These are phyloP conservation scores for Galendromus occidentalis DNA, from an alignment of 1,140 invertebrate species.

Conservation along the genomic window DNA sequence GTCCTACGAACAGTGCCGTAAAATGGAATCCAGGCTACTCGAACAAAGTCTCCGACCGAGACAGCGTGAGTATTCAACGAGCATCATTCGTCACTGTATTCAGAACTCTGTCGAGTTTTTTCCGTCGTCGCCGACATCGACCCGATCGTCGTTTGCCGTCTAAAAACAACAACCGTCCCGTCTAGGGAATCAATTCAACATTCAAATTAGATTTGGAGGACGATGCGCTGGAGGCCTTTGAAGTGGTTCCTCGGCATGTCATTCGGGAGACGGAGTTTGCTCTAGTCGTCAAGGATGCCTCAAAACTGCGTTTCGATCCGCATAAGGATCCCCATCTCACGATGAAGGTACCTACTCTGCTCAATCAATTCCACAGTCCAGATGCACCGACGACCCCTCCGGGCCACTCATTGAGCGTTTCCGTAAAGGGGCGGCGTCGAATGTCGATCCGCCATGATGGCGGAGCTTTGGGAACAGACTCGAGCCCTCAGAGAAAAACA, in stretches of 20 bases:
- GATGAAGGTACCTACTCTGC: not conserved
- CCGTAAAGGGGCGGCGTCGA: not conserved
- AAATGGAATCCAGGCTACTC: not conserved
- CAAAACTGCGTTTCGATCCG: constrained; percentile 5
- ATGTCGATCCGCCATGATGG: not conserved
- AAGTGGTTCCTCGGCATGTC: not conserved
- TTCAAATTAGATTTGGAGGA: constrained; percentile 1
- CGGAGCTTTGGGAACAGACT: no score
- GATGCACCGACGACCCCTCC: no score
- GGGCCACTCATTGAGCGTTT: not conserved
- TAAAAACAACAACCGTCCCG: not conserved
- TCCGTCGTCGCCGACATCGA: no score
- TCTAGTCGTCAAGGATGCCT: not conserved
- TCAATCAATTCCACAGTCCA: not conserved
- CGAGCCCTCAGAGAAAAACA: no score
- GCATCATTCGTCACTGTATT: no score
- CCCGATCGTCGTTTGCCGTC: no score
- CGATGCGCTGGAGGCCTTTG: not conserved
- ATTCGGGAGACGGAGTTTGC: not conserved
- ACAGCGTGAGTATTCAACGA: not conserved
- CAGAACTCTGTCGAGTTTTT: no score
- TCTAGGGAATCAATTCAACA: constrained; percentile 2
- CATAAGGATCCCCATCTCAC: not conserved
- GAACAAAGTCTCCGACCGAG: not conserved
- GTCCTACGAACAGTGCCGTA: not conserved